Percentiles rank a stretch among this genome's conserved stretches.
Conservation (phyloP, 2,113 vertebrate species). For the Smithornis capensis region DNA sequence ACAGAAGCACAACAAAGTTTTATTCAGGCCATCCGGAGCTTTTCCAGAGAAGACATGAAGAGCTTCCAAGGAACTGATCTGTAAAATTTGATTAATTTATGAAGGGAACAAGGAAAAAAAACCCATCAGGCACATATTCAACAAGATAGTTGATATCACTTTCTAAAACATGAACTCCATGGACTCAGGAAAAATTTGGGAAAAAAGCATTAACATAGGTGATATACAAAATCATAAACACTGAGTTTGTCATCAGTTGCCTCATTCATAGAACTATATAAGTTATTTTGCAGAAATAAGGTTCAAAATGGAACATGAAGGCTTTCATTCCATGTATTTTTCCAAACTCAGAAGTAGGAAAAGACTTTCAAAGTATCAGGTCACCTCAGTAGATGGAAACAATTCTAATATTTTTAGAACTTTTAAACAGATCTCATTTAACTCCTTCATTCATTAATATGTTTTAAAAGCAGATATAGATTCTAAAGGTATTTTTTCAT, state of each 20-base stretch:
- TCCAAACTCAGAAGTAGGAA: not conserved
- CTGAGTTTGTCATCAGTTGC: not conserved
- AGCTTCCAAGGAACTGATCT: not conserved
- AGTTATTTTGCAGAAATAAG: conserved; percentile 2
- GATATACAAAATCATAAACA: not conserved
- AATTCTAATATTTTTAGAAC: not conserved
- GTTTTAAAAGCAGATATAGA: not conserved
- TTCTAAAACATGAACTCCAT: not conserved
- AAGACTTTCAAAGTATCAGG: not conserved
- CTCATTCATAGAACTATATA: not conserved
- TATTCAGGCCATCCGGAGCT: not conserved
- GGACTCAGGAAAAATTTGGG: not conserved
- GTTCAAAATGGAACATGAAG: not conserved
- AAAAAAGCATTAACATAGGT: not conserved
- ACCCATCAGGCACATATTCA: not conserved
- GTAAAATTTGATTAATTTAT: not conserved
- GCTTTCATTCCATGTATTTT: not conserved
- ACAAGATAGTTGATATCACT: not conserved
- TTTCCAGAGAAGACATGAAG: not conserved
- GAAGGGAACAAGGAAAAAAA: not conserved
- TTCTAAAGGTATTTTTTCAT: not conserved
- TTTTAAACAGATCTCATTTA: not conserved
- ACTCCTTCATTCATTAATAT: not conserved
- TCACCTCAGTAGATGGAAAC: not conserved
- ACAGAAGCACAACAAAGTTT: not conserved